Percentiles rank a stretch among this genome's conserved stretches.
Evolutionary conservation across 2,888 invertebrate genomes (phyloP).

Genomic region (Hypomecis atomaria): DNA sequence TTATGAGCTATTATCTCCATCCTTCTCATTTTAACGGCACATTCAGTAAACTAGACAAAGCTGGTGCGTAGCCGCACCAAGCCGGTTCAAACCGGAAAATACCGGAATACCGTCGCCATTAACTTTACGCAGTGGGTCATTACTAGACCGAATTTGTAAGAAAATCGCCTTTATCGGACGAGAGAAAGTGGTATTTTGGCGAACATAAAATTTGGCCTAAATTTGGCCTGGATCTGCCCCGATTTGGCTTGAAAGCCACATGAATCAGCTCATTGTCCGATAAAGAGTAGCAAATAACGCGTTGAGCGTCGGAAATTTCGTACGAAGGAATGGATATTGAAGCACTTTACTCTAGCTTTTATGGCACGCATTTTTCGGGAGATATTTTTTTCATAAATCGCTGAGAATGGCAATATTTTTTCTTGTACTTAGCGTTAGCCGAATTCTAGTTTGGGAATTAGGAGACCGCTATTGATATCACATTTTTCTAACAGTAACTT

Average conservation of each 20-base stretch:
- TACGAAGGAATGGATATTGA: slow-evolving; percentile 27
- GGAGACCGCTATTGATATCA: too few relatives aligned
- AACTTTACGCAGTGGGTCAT: slow-evolving; percentile 43
- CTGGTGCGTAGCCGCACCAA: slow-evolving; percentile 35
- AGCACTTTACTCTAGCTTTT: slow-evolving; percentile 28
- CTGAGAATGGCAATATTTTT: slow-evolving; percentile 1
- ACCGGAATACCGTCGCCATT: slow-evolving; percentile 43
- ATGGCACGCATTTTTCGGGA: slow-evolving; percentile 17
- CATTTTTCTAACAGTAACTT: too few relatives aligned
- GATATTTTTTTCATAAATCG: slow-evolving; percentile 21
- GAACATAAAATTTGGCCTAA: slow-evolving; percentile 32
- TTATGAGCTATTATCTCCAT: slow-evolving; percentile 34
- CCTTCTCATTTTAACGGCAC: slow-evolving; percentile 32
- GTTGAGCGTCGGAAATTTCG: slow-evolving; percentile 26
- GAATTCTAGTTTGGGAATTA: not conserved
- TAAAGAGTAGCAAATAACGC: slow-evolving; percentile 36
- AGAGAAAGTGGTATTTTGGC: slow-evolving; percentile 38
- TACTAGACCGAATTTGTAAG: slow-evolving; percentile 48
- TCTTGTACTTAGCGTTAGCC: not conserved
- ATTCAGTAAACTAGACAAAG: slow-evolving; percentile 38
- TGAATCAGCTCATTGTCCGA: slow-evolving; percentile 38
- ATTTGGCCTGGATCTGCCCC: not conserved
- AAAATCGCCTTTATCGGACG: slow-evolving; percentile 40
- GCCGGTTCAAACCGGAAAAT: slow-evolving; percentile 39
- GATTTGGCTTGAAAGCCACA: slow-evolving; percentile 33